Conservation (phyloP, 2,888 invertebrate genomes). For the Rutpela maculata region DNA sequence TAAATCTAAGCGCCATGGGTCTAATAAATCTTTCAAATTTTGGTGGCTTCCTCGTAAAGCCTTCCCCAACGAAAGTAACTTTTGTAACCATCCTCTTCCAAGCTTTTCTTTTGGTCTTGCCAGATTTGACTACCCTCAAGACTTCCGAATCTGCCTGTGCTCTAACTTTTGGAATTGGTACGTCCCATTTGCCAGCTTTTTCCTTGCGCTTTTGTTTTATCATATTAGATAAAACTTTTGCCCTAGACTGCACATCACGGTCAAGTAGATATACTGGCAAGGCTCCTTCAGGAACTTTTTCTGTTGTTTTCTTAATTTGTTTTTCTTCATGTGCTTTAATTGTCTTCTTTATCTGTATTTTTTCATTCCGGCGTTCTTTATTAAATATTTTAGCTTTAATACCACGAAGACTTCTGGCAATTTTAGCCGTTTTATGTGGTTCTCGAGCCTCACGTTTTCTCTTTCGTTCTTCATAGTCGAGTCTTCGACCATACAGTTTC, state of each 20-base stretch:
- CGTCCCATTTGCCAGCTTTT: constrained; percentile 99
- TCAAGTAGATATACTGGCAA: constrained; percentile 97
- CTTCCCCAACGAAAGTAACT: constrained; percentile 98
- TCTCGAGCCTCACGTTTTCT: constrained; percentile 96
- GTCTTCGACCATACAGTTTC: constrained; percentile 95
- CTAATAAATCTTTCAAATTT: constrained; percentile 99
- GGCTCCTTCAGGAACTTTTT: constrained; percentile 92
- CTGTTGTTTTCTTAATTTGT: constrained; percentile 88
- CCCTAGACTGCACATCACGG: constrained; percentile 94
- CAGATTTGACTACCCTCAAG: constrained; percentile 92
- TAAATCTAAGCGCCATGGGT: constrained; percentile 97
- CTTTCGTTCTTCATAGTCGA: constrained; percentile 98
- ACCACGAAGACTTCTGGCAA: constrained; percentile 94
- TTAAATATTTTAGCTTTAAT: constrained; percentile 98
- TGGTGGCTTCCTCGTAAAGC: constrained; percentile 98
- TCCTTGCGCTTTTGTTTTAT: constrained; percentile 99
- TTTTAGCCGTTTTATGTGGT: constrained; percentile 92
- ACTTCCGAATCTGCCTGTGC: constrained; percentile 98
- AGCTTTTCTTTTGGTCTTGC: constrained; percentile 94
- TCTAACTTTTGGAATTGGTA: constrained; percentile 98
- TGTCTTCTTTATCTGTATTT: constrained; percentile 99
- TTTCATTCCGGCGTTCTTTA: constrained; percentile 97
- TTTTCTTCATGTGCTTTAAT: constrained; percentile 98
- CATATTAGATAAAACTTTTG: constrained; percentile 98
- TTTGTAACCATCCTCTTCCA: constrained; percentile 99